Conservation (phyloP, 2,797 vertebrate species). For the Microhierax caerulescens region DNA sequence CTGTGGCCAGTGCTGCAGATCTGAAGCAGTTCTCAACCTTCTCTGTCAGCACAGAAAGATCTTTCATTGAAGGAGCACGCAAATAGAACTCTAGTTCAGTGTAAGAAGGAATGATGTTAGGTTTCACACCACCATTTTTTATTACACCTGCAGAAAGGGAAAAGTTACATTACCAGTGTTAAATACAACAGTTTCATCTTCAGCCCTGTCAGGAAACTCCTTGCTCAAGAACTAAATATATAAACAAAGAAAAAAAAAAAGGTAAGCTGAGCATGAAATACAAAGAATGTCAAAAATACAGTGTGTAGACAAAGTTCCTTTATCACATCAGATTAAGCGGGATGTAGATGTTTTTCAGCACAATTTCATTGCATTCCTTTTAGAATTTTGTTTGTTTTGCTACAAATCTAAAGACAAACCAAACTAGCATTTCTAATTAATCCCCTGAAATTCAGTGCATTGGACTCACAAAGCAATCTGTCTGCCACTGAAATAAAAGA, state of each 20-base stretch:
- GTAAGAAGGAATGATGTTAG: conserved; percentile 89
- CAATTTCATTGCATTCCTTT: background rate
- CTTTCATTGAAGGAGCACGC: conserved; percentile 81
- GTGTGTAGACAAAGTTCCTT: background rate
- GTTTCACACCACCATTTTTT: conserved; percentile 87
- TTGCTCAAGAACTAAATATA: background rate
- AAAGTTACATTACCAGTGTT: background rate
- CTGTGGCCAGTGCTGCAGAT: conserved; percentile 86
- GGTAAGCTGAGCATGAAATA: background rate
- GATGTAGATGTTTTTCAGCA: background rate
- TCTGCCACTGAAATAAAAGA: background rate
- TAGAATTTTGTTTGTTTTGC: background rate
- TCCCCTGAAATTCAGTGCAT: background rate
- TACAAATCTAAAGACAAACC: background rate
- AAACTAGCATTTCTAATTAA: background rate
- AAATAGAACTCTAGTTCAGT: conserved; percentile 85
- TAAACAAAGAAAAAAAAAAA: background rate
- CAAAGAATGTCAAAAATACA: background rate
- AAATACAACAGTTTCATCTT: background rate
- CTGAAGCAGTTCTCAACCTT: conserved; percentile 87
- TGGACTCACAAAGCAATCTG: background rate
- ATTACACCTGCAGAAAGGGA: conserved; percentile 82
- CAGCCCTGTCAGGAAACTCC: background rate
- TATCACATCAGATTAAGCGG: background rate
- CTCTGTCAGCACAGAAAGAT: conserved; percentile 81